Evolutionary conservation across 2,797 vertebrate species (phyloP).

Genomic region (Glyptemys insculpta): DNA sequence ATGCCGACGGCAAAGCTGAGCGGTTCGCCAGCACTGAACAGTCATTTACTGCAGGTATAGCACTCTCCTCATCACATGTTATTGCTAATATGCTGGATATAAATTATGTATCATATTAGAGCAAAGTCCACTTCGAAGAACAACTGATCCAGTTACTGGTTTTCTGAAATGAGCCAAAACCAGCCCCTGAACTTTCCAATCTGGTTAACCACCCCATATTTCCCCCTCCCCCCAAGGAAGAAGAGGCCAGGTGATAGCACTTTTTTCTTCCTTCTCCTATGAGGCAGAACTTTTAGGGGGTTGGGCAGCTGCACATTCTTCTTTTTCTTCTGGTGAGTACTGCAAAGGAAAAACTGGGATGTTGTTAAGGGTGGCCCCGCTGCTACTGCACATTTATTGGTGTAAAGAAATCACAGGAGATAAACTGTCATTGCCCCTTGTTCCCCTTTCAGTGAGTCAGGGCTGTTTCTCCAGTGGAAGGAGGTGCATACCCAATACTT

Average conservation of each 20-base stretch:
- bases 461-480: not conserved
- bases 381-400: not conserved
- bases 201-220: slow-evolving; percentile 22
- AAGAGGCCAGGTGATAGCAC: not conserved
- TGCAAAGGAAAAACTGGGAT: not conserved
- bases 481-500: not conserved
- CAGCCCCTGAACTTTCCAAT: slow-evolving; percentile 49
- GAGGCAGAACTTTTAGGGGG: not conserved
- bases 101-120: slow-evolving; percentile 39
- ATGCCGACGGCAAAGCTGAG: slow-evolving; percentile 19
- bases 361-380: not conserved
- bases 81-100: slow-evolving; percentile 61
- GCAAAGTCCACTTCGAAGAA: slow-evolving; percentile 60
- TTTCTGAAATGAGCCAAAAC: slow-evolving; percentile 62
- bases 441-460: not conserved
- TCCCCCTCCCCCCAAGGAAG: slow-evolving; percentile 2
- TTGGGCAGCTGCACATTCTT: not conserved
- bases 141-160: slow-evolving; percentile 51
- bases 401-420: not conserved
- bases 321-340: not conserved
- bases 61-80: slow-evolving; percentile 39
- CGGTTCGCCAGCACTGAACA: slow-evolving; percentile 55
- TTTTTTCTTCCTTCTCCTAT: not conserved
- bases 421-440: not conserved
- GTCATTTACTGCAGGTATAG: slow-evolving; percentile 49